Evolutionary conservation across 1,140 invertebrate species (phyloP).

Genomic region (Samia ricini): DNA sequence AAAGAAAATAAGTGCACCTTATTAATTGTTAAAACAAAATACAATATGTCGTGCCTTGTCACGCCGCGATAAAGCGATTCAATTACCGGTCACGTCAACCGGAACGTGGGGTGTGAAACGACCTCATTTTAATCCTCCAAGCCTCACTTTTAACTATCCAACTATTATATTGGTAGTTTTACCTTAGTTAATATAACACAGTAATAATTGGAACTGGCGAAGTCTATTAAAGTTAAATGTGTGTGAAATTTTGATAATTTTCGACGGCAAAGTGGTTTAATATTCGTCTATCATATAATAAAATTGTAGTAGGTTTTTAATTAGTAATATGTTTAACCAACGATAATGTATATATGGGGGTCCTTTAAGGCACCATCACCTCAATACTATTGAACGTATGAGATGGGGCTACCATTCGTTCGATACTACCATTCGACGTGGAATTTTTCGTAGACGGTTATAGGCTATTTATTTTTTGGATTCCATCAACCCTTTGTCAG

Average conservation of each 20-base stretch:
- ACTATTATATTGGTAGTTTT: slow-evolving; percentile 5
- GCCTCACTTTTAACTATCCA: slow-evolving; percentile 7
- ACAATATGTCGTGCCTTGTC: background rate
- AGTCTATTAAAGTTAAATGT: background rate
- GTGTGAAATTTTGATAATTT: background rate
- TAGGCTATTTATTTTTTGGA: no score
- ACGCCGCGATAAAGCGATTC: slow-evolving; percentile 1
- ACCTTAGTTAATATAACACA: slow-evolving; percentile 1
- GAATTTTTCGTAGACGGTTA: no score
- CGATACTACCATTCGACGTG: no score
- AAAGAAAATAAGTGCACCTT: background rate
- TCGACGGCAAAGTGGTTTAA: background rate
- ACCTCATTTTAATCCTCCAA: slow-evolving; percentile 6
- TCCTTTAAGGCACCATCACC: no score
- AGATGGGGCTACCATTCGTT: no score
- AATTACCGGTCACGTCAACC: slow-evolving; percentile 9
- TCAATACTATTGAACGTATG: no score
- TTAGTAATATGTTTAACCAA: no score
- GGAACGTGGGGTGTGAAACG: slow-evolving; percentile 5
- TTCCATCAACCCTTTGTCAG: no score
- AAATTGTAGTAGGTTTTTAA: no score
- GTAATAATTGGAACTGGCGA: background rate
- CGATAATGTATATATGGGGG: no score
- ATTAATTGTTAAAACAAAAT: background rate
- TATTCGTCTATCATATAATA: background rate